Evolutionary conservation across 2,113 vertebrate genomes (phyloP), one percentile per base, ranked within the genome.

Genomic region (Geothlypis trichas): DNA sequence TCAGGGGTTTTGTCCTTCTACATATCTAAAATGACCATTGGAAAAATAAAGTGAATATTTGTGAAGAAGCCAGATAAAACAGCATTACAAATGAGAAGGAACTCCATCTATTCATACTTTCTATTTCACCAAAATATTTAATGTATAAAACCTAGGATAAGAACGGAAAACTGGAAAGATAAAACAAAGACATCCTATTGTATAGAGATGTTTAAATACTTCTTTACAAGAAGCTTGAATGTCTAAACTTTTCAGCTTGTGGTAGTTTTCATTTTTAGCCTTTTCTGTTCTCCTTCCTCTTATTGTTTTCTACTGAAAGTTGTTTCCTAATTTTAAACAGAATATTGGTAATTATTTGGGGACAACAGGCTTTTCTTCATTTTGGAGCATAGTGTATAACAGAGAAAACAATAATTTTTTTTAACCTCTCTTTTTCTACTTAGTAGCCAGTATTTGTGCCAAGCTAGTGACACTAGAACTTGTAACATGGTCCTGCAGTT

Each of bases 341-440:
- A 87, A 84, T 67, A 24, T 42, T 87, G 66, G 30, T 78, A 94
- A 91, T 91, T 77, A 72, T 87, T 62, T 90, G 72, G 74, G 67
- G 46, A 90, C 62, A 46, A 49, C 20, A 47, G 7, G 49, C 83
- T 90, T 89, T 78, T 85, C 61, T 90, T 96, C 49, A 49, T 83
- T 42, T 79, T 82, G 82, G n/a, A 74, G 23, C 41, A 77, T 80
- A 61, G 2, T 52, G 17, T 35, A 31, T 75, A 92, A 78, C 67
- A 87, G 88, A 93, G 59, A 65, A 84, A 95, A 86, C 67, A 96
- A 71, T 88, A 83, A 71, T 90, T 94, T 89, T 57, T 78, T 66
- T 84, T 79, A 74, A 21, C 15, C 10, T 49, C 42, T 90, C 17
- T 41, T 46, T 89, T 94, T 93, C 82, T 95, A 41, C 33, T 87